Evolutionary conservation across 2,797 vertebrate species (phyloP).

Genomic region (Betta splendens): DNA sequence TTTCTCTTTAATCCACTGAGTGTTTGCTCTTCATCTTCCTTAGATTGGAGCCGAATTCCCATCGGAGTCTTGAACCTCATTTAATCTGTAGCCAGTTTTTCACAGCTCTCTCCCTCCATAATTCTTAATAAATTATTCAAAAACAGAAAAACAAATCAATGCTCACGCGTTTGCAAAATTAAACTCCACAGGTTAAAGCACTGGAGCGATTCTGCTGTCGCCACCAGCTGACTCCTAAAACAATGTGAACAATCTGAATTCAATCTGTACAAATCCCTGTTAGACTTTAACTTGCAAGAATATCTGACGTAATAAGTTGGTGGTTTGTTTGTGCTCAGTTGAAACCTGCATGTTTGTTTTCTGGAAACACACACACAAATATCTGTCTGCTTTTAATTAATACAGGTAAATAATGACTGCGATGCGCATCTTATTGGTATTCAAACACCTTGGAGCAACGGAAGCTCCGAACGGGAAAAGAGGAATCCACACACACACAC

Average conservation of each 20-base stretch:
- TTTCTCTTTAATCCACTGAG: slow-evolving; percentile 43
- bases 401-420: neutral
- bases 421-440: slow-evolving; percentile 10
- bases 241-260: neutral
- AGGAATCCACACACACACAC: slow-evolving; percentile 34
- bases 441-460: slow-evolving; percentile 16
- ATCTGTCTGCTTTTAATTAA: slow-evolving; percentile 27
- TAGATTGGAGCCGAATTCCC: slow-evolving; percentile 48
- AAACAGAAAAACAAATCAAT: slow-evolving; percentile 14
- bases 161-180: neutral
- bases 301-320: too few relatives aligned
- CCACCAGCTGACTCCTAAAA: neutral
- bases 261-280: too few relatives aligned
- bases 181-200: neutral
- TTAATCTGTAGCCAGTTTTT: slow-evolving; percentile 56
- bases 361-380: slow-evolving; percentile 12
- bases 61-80: slow-evolving; percentile 36
- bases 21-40: slow-evolving; percentile 34
- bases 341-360: slow-evolving; percentile 15
- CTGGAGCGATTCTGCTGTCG: neutral
- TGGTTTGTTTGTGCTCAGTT: neutral
- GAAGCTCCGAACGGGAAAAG: slow-evolving; percentile 13
- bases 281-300: neutral
- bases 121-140: slow-evolving; percentile 16
- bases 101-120: slow-evolving; percentile 19